Base-by-base conservation (phyloP, 2,113 vertebrate species). In the cat (Felis catus) region DNA sequence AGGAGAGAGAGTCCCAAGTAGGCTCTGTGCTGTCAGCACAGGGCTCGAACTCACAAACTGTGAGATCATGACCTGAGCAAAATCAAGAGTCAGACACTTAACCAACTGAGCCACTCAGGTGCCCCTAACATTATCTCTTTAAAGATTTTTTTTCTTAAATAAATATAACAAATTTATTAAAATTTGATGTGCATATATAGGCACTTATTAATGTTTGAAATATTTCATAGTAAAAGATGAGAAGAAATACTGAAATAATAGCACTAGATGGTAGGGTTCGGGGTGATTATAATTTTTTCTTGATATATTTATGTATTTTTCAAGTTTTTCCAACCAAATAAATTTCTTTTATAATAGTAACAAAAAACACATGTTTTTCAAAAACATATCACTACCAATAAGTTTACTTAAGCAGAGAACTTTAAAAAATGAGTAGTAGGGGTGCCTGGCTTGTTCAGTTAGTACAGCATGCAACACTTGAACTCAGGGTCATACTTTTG, bases 91-190 rank as follows among this genome's bases (percentile, higher is more conserved):
- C 58, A 61, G 58, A 61, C 8, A 61, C 21, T 61, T 61, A 61
- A 61, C 21, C 21, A 61, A 61, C 58, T 21, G 58, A 61, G 58
- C 58, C 21, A 61, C 58, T 21, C 21, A 61, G 58, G 21, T 61
- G 21, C 58, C 58, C 58, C 21, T 76, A 94, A 63, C 1, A 29
- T 63, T 48, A 13, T 85, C 89, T 84, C 58, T 65, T 83, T 13
- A 65, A 71, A 55, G 36, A 53, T 9, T 19, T 66, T n/a, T 70
- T 55, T 70, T 58, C 51, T 48, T 73, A 71, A 81, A 33, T 73
- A 91, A 92, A 87, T 63, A 68, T 71, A 89, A 94, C 29, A 94
- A 29, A 80, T 90, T 23, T n/a, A 80, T 73, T 73, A 33, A 97
- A 96, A 73, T 7, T 7, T 45, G 27, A 14, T 91, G 19, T 74